Evolutionary conservation across 2,888 invertebrate species (phyloP).

Genomic region (Pegoplata infirma): DNA sequence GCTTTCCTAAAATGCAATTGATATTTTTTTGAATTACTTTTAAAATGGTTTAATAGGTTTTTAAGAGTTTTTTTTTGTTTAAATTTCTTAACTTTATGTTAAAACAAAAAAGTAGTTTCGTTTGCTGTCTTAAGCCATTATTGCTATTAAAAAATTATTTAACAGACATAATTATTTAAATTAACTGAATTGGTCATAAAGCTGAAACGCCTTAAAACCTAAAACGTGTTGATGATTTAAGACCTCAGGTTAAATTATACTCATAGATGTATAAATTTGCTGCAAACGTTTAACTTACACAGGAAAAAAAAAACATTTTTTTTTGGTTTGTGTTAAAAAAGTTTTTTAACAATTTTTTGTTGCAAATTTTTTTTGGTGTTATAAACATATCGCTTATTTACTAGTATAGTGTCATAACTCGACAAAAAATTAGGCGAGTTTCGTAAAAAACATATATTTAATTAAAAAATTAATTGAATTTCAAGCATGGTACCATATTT

Average conservation of each 20-base stretch:
- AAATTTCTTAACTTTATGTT: not conserved
- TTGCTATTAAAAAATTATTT: slow-evolving; percentile 68
- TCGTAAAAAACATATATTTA: too few species aligned
- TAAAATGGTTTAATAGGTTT: too few species aligned
- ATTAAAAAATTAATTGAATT: too few species aligned
- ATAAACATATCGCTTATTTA: not conserved
- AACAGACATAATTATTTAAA: slow-evolving; percentile 73
- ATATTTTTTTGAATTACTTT: too few species aligned
- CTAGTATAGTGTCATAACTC: too few species aligned
- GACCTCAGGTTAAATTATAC: not conserved
- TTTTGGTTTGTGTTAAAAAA: too few species aligned
- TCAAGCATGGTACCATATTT: too few species aligned
- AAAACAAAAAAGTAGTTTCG: not conserved
- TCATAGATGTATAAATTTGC: too few species aligned
- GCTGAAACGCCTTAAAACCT: slow-evolving; percentile 40
- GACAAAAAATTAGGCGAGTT: too few species aligned
- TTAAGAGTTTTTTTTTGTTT: not conserved
- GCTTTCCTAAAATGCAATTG: too few species aligned
- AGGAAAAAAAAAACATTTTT: not conserved
- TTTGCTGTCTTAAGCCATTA: not conserved
- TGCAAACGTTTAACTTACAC: too few species aligned
- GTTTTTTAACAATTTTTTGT: not conserved
- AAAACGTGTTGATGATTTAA: slow-evolving; percentile 44
- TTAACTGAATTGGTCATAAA: slow-evolving; percentile 69
- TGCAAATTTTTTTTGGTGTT: not conserved